Base-by-base conservation (phyloP, 1,140 invertebrate species). In the Drosophila tropicalis region DNA sequence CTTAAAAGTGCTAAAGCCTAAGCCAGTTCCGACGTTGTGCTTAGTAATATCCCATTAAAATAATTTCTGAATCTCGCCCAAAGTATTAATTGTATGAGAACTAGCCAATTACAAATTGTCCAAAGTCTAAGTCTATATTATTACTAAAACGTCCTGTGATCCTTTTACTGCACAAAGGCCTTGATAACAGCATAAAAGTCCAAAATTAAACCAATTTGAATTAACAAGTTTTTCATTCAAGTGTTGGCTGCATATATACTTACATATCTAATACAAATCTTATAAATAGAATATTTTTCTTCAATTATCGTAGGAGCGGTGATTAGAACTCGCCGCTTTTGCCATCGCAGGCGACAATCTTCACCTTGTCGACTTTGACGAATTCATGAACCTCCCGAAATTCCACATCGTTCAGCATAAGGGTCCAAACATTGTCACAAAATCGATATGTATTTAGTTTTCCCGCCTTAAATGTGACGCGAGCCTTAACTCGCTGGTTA, bases 381-480 rank as follows among this genome's bases (percentile, higher is more conserved):
- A 99, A 94, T 92, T 99, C 98, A 91, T 98, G 96, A 1, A 98
- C 96, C 93, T 99, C 99, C 75, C 97, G 94, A 91, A 99, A 99
- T 92, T 99, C 99, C 10, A 99, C 98, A 93, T 99, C 97, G 92
- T 98, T 98, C 70, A 99, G 94, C 91, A 92, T 92, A 91, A 99
- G 99, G n/a, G 98, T 99, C 99, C 99, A 99, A 0, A 99, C 99
- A 94, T 99, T 99, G 94, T 99, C 99, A 95, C 99, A 99, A 94
- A 99, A 99, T 85, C 99, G 95, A 92, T 99, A 99, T 0, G 98
- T 99, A 90, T 98, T 98, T 70, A 99, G 93, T 94, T 99, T 99
- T 39, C 97, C 97, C 76, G 98, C 98, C 96, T 98, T 99, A 92
- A 99, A 99, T 32, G 96, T 97, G 62, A 99, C 94, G 87, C 97